Conservation (phyloP, 2,113 vertebrate genomes). For the Tor tambroides region DNA sequence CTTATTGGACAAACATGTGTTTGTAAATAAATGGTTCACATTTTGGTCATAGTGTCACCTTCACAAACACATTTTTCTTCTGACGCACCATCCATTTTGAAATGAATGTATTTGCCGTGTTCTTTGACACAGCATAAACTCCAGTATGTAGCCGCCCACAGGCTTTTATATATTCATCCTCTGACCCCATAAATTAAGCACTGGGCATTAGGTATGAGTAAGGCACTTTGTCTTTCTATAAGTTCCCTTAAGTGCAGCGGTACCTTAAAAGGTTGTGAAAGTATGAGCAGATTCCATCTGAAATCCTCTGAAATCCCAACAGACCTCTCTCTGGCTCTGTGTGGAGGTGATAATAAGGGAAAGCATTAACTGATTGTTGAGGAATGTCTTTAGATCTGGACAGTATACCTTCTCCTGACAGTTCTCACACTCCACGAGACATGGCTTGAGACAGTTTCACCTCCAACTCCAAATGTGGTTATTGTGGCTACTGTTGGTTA, state of each 20-base stretch:
- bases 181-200: constrained; percentile 52
- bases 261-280: constrained; percentile 30
- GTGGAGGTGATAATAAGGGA: constrained; percentile 8
- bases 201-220: constrained; percentile 18
- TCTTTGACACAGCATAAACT: not conserved
- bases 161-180: constrained; percentile 21
- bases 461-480: not conserved
- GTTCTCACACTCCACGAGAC: not conserved
- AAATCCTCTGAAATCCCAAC: constrained; percentile 22
- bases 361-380: constrained; percentile 20
- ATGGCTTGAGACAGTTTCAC: not conserved
- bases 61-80: not conserved
- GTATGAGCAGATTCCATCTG: constrained; percentile 37
- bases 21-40: not conserved
- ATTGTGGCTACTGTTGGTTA: constrained; percentile 26
- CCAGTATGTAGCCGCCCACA: not conserved
- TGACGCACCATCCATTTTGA: not conserved
- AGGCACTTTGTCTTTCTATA: constrained; percentile 17
- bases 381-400: constrained; percentile 40
- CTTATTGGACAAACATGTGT: not conserved
- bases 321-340: not conserved
- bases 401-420: constrained; percentile 7
- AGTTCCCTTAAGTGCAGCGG: constrained; percentile 34
- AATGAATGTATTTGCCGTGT: not conserved
- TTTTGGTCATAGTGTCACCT: not conserved